A percentile compares a stretch with the other conserved stretches of the same genome.
Evolutionary conservation across 1,140 invertebrate species (phyloP).

Genomic region (Rhysida immarginata): DNA sequence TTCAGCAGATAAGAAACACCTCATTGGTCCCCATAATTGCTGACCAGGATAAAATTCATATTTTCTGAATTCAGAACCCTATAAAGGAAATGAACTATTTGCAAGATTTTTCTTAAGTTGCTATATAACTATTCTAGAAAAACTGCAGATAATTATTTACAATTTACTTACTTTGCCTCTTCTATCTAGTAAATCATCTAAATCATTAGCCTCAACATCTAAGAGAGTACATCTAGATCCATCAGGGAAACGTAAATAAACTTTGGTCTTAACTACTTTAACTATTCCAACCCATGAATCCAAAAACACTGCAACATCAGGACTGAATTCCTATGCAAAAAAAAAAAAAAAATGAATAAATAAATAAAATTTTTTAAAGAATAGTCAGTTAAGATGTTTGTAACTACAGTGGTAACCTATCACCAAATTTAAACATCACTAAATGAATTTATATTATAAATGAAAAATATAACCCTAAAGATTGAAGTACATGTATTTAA

Average conservation of each 20-base stretch:
- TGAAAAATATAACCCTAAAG: too few relatives aligned
- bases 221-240: constrained; percentile 28
- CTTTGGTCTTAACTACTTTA: constrained; percentile 27
- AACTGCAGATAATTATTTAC: too few relatives aligned
- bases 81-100: neutral
- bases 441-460: constrained; percentile 12
- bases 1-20: constrained; percentile 50
- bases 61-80: constrained; percentile 44
- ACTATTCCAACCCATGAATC: constrained; percentile 68
- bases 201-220: constrained; percentile 44
- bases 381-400: too few relatives aligned
- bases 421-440: constrained; percentile 6
- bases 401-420: neutral
- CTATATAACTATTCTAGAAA: too few relatives aligned
- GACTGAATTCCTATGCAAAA: constrained; percentile 45
- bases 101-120: neutral
- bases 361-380: neutral
- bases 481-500: too few relatives aligned
- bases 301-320: constrained; percentile 66
- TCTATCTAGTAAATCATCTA: constrained; percentile 44
- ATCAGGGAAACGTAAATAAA: constrained; percentile 31
- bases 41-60: constrained; percentile 61
- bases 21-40: constrained; percentile 49
- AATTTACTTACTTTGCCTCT: constrained; percentile 34
- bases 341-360: too few relatives aligned